Evolutionary conservation across 2,113 vertebrate genomes (phyloP).

Genomic region (Sclerurus mexicanus): DNA sequence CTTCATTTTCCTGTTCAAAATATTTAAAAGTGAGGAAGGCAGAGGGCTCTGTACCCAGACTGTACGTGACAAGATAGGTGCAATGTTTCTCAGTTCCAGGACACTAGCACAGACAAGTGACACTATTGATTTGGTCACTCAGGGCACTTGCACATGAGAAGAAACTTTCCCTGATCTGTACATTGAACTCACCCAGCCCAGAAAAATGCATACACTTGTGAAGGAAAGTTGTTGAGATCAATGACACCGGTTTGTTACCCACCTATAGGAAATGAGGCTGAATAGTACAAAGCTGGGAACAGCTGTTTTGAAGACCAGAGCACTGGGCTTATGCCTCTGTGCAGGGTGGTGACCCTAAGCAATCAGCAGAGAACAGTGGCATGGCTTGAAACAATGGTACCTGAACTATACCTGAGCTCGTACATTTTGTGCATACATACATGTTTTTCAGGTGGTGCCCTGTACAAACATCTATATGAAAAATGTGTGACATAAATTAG

Average conservation of each 20-base stretch:
- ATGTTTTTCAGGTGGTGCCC: neutral
- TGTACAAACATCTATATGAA: neutral
- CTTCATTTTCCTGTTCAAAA: neutral
- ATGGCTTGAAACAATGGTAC: neutral
- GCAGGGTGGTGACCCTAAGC: no score
- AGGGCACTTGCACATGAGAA: rapidly evolving
- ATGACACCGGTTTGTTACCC: neutral
- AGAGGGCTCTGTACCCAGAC: neutral
- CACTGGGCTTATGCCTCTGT: neutral
- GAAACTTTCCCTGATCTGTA: neutral
- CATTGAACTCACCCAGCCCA: neutral
- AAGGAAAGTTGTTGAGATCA: neutral
- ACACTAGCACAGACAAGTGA: neutral
- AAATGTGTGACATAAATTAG: neutral
- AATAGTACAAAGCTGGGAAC: neutral
- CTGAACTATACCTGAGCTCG: neutral
- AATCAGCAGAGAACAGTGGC: neutral
- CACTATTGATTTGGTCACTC: neutral
- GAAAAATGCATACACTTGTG: neutral
- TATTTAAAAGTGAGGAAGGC: neutral
- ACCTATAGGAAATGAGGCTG: neutral
- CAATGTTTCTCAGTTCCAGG: neutral
- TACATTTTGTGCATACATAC: no score
- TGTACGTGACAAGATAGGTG: neutral
- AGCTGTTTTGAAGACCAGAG: neutral